phyloP scores from a whole-genome alignment of 2,888 invertebrate genomes.

The Heliconius ismenius region DNA sequence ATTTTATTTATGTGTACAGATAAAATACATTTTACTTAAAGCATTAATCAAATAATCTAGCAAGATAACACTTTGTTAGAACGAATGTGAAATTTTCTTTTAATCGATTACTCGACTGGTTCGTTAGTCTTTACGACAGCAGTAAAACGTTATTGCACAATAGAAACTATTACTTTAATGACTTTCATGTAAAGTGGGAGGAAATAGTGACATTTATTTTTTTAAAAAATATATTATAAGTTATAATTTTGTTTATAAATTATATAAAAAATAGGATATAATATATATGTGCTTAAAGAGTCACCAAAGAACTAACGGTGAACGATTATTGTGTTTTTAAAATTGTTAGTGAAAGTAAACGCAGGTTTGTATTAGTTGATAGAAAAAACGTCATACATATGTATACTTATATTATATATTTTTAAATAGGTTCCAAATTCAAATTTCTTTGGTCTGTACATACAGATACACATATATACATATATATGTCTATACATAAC shows the following conservation, averaged over 20 bases:
- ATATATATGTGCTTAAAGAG: no score
- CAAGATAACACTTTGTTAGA: background rate
- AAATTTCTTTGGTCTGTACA: no score
- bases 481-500: no score
- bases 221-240: background rate
- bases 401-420: no score
- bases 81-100: constrained; percentile 18
- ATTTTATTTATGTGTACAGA: background rate
- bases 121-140: constrained; percentile 26
- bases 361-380: no score
- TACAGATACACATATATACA: no score
- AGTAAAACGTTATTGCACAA: constrained; percentile 27
- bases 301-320: no score
- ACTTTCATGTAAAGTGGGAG: background rate
- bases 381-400: no score
- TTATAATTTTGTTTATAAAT: background rate
- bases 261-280: no score
- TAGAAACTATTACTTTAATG: constrained; percentile 28
- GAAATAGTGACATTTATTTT: background rate
- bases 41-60: background rate
- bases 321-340: no score
- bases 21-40: background rate
- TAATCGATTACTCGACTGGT: constrained; percentile 24
- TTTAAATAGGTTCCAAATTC: no score
- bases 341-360: no score